Percentiles rank a stretch among this genome's conserved stretches.
These are phyloP conservation scores for Cataglyphis hispanica DNA, from an alignment of 1,140 invertebrate genomes.

Conservation along the genomic window DNA sequence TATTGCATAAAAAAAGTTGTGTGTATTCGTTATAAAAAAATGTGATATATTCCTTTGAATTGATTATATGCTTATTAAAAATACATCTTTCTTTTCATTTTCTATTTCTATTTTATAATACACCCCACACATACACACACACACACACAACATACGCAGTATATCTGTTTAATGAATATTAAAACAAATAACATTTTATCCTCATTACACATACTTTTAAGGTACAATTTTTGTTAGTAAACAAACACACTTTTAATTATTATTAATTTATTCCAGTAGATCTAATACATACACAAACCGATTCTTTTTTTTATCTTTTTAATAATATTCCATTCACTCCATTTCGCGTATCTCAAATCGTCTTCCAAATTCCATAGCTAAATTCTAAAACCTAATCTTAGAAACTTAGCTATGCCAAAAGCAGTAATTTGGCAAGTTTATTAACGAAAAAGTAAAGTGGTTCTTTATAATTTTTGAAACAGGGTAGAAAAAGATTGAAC, in stretches of 20 bases:
- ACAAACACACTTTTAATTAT: constrained; percentile 59
- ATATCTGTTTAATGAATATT: not conserved
- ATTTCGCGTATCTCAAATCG: constrained; percentile 15
- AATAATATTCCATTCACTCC: constrained; percentile 50
- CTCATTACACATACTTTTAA: not conserved
- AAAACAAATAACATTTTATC: not conserved
- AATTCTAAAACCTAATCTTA: constrained; percentile 64
- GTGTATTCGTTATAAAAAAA: too few species aligned
- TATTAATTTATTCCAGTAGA: constrained; percentile 75
- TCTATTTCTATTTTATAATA: too few species aligned
- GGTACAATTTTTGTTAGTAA: not conserved
- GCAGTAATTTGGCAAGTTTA: constrained; percentile 65
- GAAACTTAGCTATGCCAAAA: constrained; percentile 66
- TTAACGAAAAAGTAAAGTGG: constrained; percentile 65
- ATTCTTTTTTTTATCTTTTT: constrained; percentile 58
- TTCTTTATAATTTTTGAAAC: constrained; percentile 31
- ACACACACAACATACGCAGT: too few species aligned
- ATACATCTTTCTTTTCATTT: too few species aligned
- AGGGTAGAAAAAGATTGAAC: constrained; percentile 70
- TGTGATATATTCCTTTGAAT: too few species aligned
- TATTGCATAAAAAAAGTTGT: too few species aligned
- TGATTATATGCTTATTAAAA: too few species aligned
- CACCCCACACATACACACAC: too few species aligned
- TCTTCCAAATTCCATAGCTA: constrained; percentile 68
- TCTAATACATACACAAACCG: constrained; percentile 74